Evolutionary conservation across 1,140 invertebrate genomes (phyloP).

Genomic region (Penaeus indicus): DNA sequence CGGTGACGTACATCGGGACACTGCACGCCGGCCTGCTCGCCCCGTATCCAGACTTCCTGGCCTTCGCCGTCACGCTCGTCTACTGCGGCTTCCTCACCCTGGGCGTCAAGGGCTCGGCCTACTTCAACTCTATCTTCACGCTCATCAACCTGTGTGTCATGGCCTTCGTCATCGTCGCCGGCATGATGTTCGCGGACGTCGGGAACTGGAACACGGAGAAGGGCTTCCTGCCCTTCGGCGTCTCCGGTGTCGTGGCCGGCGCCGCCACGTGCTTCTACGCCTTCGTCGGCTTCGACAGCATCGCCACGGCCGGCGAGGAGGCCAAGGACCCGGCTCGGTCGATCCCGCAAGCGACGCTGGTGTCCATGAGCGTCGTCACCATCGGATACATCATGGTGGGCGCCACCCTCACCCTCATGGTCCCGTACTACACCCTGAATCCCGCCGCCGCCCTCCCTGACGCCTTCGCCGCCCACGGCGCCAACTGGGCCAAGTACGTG

Average conservation of each 20-base stretch:
- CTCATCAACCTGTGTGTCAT: conserved; percentile 84
- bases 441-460: conserved; percentile 86
- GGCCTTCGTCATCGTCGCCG: conserved; percentile 79
- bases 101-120: conserved; percentile 89
- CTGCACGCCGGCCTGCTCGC: conserved; percentile 81
- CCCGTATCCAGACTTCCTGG: conserved; percentile 85
- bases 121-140: conserved; percentile 86
- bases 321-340: conserved; percentile 83
- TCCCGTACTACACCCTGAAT: conserved; percentile 81
- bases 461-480: conserved; percentile 78
- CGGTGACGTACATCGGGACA: conserved; percentile 79
- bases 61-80: conserved; percentile 80
- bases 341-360: conserved; percentile 84
- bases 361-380: conserved; percentile 85
- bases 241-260: conserved; percentile 76
- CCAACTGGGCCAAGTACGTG: conserved; percentile 85
- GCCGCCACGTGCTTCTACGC: conserved; percentile 93
- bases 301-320: conserved; percentile 88
- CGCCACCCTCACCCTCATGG: conserved; percentile 84
- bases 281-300: conserved; percentile 88
- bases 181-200: conserved; percentile 84
- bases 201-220: conserved; percentile 81
- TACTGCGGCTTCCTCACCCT: conserved; percentile 79
- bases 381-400: conserved; percentile 86
- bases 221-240: conserved; percentile 87